These are phyloP conservation scores for Orientallactaga sibirica DNA, from an alignment of 2,797 vertebrate species.

Conservation along the genomic window DNA sequence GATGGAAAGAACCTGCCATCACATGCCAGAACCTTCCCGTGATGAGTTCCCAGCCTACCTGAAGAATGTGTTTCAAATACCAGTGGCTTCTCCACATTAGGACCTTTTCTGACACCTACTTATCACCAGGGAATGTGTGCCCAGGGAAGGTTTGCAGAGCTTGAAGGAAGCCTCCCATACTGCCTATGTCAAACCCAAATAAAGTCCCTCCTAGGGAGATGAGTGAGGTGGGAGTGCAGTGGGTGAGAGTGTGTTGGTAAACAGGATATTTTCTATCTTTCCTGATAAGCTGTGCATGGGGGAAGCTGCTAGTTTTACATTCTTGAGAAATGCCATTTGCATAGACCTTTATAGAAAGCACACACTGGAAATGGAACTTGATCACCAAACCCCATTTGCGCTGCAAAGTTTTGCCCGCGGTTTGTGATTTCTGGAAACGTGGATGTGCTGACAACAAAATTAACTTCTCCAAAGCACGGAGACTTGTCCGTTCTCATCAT, in stretches of 20 bases:
- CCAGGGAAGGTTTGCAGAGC: constrained; percentile 4
- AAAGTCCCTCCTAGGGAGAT: constrained; percentile 34
- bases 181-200: constrained; percentile 52
- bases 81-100: neutral
- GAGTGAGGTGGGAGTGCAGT: neutral
- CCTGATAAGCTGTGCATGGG: constrained; percentile 54
- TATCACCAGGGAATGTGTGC: constrained; percentile 27
- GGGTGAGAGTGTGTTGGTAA: constrained; percentile 56
- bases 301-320: constrained; percentile 61
- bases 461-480: constrained; percentile 69
- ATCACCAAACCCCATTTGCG: constrained; percentile 67
- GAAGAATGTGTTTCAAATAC: constrained; percentile 37
- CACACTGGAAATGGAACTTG: constrained; percentile 63
- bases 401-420: constrained; percentile 60
- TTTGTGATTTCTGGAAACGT: constrained; percentile 76
- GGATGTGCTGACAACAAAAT: constrained; percentile 71
- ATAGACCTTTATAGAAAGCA: constrained; percentile 71
- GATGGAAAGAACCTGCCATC: constrained; percentile 67
- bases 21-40: constrained; percentile 42
- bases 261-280: constrained; percentile 72
- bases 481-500: constrained; percentile 60
- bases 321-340: constrained; percentile 71
- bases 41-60: constrained; percentile 4
- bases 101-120: constrained; percentile 64
- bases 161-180: constrained; percentile 2